phyloP scores from a whole-genome alignment of 92 coral and sea anemone genomes.

The Porites lobata region DNA sequence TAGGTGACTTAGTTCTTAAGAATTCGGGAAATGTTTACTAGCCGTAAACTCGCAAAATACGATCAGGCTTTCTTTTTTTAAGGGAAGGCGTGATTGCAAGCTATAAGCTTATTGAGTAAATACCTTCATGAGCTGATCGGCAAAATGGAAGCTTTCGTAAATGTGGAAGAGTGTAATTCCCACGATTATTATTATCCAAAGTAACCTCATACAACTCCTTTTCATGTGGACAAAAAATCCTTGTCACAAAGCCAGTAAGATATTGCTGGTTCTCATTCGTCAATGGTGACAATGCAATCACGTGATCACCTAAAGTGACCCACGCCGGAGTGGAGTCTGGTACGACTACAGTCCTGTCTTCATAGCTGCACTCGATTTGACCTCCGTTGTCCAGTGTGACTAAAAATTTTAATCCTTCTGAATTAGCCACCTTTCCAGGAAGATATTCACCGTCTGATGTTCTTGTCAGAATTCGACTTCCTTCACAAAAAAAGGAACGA shows the following conservation, averaged over 20 bases:
- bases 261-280: neutral
- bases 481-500: neutral
- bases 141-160: slow-evolving; percentile 39
- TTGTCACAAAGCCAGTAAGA: slow-evolving; percentile 28
- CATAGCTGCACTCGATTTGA: slow-evolving; percentile 22
- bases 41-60: too few species aligned
- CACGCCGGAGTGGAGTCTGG: slow-evolving; percentile 1
- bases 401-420: neutral
- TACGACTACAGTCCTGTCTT: slow-evolving; percentile 15
- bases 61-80: too few species aligned
- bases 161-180: slow-evolving; percentile 3
- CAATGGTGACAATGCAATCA: neutral
- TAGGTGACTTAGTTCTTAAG: too few species aligned
- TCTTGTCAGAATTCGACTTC: slow-evolving; percentile 28
- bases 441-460: neutral
- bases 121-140: slow-evolving; percentile 27
- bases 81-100: neutral
- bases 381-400: slow-evolving; percentile 33
- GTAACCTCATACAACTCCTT: slow-evolving; percentile 26
- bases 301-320: slow-evolving; percentile 36
- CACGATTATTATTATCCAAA: neutral
- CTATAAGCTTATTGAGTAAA: neutral
- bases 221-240: neutral
- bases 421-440: slow-evolving; percentile 4
- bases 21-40: too few species aligned